Percentiles rank a stretch among this genome's conserved stretches.
Evolutionary conservation across 2,888 invertebrate genomes (phyloP).

Genomic region (Drosophila pseudotakahashii): DNA sequence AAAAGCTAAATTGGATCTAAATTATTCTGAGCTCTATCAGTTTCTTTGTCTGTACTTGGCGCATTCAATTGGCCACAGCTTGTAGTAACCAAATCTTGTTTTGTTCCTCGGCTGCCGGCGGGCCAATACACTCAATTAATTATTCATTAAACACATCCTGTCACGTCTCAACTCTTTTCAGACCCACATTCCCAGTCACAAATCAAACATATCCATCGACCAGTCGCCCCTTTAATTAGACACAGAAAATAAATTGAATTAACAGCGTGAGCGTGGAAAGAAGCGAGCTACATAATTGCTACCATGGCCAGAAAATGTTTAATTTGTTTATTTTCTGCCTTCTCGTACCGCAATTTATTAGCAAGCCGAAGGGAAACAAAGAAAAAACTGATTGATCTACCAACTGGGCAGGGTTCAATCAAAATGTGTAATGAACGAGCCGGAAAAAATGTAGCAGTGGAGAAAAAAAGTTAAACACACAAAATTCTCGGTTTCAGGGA

Average conservation of each 20-base stretch:
- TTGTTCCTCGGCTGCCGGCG: conserved; percentile 1
- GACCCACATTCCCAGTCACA: conserved; percentile 47
- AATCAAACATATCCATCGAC: conserved; percentile 48
- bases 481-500: conserved; percentile 25
- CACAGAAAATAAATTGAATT: conserved; percentile 70
- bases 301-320: conserved; percentile 59
- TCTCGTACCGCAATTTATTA: conserved; percentile 64
- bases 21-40: not conserved
- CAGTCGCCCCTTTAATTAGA: conserved; percentile 46
- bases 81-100: conserved; percentile 7
- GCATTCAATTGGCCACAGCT: not conserved
- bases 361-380: conserved; percentile 47
- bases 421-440: conserved; percentile 78
- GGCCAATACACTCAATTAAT: conserved; percentile 31
- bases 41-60: not conserved
- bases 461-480: conserved; percentile 28
- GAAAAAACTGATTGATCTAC: conserved; percentile 73
- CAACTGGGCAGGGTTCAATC: conserved; percentile 64
- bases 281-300: conserved; percentile 62
- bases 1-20: not conserved
- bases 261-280: conserved; percentile 56
- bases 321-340: conserved; percentile 60
- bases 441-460: conserved; percentile 63
- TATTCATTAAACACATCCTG: conserved; percentile 44
- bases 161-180: conserved; percentile 28